Evolutionary conservation across 1,140 invertebrate species (phyloP).

Genomic region (Mylabris phalerata): DNA sequence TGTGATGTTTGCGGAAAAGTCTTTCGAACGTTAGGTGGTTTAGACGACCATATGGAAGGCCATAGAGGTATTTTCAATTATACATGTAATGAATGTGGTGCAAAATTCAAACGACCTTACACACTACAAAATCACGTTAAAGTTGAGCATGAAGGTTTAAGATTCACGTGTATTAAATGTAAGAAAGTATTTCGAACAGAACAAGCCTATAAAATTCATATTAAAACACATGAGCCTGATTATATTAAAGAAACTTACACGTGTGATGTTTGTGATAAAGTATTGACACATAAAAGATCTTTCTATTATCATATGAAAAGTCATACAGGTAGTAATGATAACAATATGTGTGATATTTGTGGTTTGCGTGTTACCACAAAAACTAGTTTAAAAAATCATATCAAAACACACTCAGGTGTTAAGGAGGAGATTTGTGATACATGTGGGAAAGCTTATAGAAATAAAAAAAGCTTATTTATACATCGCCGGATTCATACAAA

Average conservation of each 20-base stretch:
- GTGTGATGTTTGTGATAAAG: constrained; percentile 4
- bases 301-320: constrained; percentile 50
- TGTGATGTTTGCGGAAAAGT: neutral
- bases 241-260: neutral
- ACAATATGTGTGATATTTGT: constrained; percentile 1
- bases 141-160: constrained; percentile 3
- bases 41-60: neutral
- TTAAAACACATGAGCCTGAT: constrained; percentile 44
- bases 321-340: constrained; percentile 1
- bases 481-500: constrained; percentile 39
- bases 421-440: constrained; percentile 13
- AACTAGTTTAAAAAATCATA: constrained; percentile 2
- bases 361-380: neutral
- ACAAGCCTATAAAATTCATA: constrained; percentile 46
- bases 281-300: neutral
- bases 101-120: neutral
- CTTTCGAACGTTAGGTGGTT: neutral
- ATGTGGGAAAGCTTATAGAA: constrained; percentile 6
- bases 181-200: constrained; percentile 49
- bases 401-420: constrained; percentile 5
- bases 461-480: constrained; percentile 13
- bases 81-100: neutral
- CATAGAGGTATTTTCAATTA: neutral
- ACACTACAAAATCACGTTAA: neutral
- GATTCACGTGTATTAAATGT: constrained; percentile 46